These are phyloP conservation scores for Chironomus tentans DNA, from an alignment of 2,888 invertebrate species.

Conservation along the genomic window DNA sequence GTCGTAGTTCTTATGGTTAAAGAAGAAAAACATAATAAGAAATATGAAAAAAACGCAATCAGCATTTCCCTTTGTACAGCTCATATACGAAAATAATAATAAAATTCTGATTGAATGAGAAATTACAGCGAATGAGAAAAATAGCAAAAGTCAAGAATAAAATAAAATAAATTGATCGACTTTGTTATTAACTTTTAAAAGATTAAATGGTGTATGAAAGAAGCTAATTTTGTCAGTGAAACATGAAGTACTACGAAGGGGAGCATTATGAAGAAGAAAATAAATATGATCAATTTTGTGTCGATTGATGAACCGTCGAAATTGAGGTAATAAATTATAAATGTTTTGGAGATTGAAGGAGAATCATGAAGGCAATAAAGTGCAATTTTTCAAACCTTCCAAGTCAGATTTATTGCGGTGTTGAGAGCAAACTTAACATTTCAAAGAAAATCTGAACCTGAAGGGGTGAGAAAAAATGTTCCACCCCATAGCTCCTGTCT, in stretches of 20 bases:
- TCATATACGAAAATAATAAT: too few species aligned
- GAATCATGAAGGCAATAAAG: too few species aligned
- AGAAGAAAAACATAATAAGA: too few species aligned
- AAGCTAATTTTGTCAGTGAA: conserved; percentile 4
- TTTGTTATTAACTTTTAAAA: conserved; percentile 10
- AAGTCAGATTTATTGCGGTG: conserved; percentile 19
- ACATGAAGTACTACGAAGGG: background rate
- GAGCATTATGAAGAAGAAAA: background rate
- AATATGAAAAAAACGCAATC: too few species aligned
- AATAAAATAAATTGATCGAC: background rate
- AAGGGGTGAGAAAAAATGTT: background rate
- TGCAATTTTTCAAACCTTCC: background rate
- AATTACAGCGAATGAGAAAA: too few species aligned
- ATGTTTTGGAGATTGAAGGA: background rate
- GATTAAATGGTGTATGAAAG: conserved; percentile 15
- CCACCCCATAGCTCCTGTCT: background rate
- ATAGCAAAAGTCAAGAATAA: too few species aligned
- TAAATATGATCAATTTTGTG: conserved; percentile 10
- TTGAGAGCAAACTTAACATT: background rate
- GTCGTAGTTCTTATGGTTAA: too few species aligned
- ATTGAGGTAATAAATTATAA: conserved; percentile 20
- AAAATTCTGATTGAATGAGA: too few species aligned
- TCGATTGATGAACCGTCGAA: conserved; percentile 21
- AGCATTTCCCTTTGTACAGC: too few species aligned
- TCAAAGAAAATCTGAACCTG: too few species aligned